phyloP scores from a whole-genome alignment of 2,888 invertebrate genomes.

The Scaptomyza tumidula region DNA sequence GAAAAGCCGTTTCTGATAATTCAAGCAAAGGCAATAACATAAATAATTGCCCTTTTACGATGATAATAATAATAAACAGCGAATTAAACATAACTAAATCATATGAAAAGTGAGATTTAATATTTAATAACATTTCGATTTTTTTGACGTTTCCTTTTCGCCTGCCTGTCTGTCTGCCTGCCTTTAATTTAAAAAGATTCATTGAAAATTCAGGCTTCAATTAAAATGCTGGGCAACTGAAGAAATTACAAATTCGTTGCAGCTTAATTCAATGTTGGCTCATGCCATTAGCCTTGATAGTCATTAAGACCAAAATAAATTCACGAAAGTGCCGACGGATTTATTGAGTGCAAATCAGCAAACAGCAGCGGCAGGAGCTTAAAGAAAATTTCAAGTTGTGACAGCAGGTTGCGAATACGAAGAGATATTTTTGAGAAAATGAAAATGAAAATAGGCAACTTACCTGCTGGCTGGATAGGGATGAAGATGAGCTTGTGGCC shows the following conservation, averaged over 20 bases:
- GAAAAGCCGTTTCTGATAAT: slow-evolving; percentile 36
- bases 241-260: slow-evolving; percentile 52
- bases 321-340: slow-evolving; percentile 59
- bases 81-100: slow-evolving; percentile 12
- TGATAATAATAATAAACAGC: slow-evolving; percentile 14
- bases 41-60: slow-evolving; percentile 37
- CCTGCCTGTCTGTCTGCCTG: neutral
- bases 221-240: slow-evolving; percentile 50
- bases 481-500: slow-evolving; percentile 12
- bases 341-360: slow-evolving; percentile 75
- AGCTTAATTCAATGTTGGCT: neutral
- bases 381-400: slow-evolving; percentile 7
- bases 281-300: slow-evolving; percentile 21
- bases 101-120: slow-evolving; percentile 17
- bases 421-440: neutral
- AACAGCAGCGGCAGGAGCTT: neutral
- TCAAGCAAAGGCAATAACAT: slow-evolving; percentile 11
- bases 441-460: slow-evolving; percentile 29
- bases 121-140: slow-evolving; percentile 31
- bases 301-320: slow-evolving; percentile 56
- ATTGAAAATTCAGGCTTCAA: slow-evolving; percentile 45
- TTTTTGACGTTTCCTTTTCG: slow-evolving; percentile 27
- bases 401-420: neutral
- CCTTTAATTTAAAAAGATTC: slow-evolving; percentile 3
- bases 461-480: slow-evolving; percentile 13